Percentiles rank a stretch among this genome's conserved stretches.
Evolutionary conservation across 2,888 invertebrate genomes (phyloP).

Genomic region (Malacosoma neustria): DNA sequence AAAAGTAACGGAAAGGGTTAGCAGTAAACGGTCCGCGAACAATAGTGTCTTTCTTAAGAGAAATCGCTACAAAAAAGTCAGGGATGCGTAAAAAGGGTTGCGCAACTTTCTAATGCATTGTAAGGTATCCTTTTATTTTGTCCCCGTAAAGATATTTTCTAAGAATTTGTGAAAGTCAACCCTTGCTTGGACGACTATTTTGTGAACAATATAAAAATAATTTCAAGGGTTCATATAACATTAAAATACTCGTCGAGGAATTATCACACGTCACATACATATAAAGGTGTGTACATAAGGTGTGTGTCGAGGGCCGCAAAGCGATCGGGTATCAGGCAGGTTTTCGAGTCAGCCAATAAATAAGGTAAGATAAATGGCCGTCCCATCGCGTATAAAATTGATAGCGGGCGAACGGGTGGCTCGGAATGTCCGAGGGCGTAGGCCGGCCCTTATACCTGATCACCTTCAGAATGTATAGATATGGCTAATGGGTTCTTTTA

Average conservation of each 20-base stretch:
- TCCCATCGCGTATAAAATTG: slow-evolving; percentile 69
- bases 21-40: slow-evolving; percentile 50
- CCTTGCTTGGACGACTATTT: slow-evolving; percentile 29
- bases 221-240: slow-evolving; percentile 36
- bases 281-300: slow-evolving; percentile 36
- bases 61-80: slow-evolving; percentile 49
- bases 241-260: slow-evolving; percentile 26
- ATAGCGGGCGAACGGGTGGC: slow-evolving; percentile 57
- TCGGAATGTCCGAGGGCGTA: slow-evolving; percentile 51
- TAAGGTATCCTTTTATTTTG: slow-evolving; percentile 50
- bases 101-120: slow-evolving; percentile 72
- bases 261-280: slow-evolving; percentile 33
- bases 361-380: slow-evolving; percentile 70
- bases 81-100: slow-evolving; percentile 66
- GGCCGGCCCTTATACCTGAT: slow-evolving; percentile 38
- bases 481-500: slow-evolving; percentile 38
- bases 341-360: slow-evolving; percentile 68
- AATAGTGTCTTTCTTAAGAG: slow-evolving; percentile 55
- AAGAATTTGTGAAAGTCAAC: slow-evolving; percentile 62
- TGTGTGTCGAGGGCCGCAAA: slow-evolving; percentile 41
- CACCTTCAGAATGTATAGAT: slow-evolving; percentile 34
- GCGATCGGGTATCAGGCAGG: slow-evolving; percentile 55
- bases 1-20: slow-evolving; percentile 68
- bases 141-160: slow-evolving; percentile 39
- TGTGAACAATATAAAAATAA: slow-evolving; percentile 24